A percentile compares a stretch with the other conserved stretches of the same genome.
Evolutionary conservation across 2,113 vertebrate genomes (phyloP).

Genomic region (Crotalus horridus): DNA sequence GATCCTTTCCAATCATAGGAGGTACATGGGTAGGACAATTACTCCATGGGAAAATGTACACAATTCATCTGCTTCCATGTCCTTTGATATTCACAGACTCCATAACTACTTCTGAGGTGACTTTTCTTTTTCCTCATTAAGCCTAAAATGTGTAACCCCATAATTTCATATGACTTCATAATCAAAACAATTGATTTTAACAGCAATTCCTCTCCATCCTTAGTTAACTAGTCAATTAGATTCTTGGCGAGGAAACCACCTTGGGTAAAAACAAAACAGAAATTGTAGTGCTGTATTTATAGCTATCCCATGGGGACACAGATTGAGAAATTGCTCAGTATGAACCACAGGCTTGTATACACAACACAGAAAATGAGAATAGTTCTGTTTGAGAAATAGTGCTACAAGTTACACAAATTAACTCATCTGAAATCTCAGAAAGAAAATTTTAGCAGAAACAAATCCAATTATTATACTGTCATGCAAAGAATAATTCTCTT

Average conservation of each 20-base stretch:
- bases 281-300: neutral
- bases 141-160: neutral
- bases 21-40: too few relatives aligned
- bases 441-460: neutral
- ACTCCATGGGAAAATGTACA: neutral
- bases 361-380: neutral
- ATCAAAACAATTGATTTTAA: neutral
- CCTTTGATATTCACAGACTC: neutral
- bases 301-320: neutral
- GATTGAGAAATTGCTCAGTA: slow-evolving; percentile 1
- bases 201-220: neutral
- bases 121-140: neutral
- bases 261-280: neutral
- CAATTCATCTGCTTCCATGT: neutral
- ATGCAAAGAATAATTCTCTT: neutral
- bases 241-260: neutral
- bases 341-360: neutral
- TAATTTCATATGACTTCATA: neutral
- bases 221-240: neutral
- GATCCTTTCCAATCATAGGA: neutral
- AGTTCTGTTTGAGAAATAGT: neutral
- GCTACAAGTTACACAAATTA: neutral
- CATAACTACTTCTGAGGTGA: neutral
- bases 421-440: neutral
- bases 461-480: neutral